Conservation (phyloP, 1,140 invertebrate species). For the roundworm (Caenorhabditis elegans) region DNA sequence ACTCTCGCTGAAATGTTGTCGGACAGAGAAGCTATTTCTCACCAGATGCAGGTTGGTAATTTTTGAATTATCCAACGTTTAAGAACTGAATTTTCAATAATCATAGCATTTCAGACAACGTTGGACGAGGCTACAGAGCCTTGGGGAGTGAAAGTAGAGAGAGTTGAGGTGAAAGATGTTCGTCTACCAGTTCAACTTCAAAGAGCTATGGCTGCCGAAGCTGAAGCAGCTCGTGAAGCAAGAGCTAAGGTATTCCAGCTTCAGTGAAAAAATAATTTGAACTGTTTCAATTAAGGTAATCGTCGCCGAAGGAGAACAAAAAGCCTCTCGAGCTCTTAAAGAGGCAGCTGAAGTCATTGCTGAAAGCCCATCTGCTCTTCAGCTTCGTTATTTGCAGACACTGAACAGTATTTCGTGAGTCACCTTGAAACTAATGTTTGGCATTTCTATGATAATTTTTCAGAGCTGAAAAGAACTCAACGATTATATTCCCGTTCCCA, state of each 20-base stretch:
- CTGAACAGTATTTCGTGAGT: slow-evolving; percentile 70
- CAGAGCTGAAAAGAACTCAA: slow-evolving; percentile 92
- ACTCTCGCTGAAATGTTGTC: slow-evolving; percentile 66
- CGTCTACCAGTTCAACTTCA: slow-evolving; percentile 59
- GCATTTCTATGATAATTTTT: slow-evolving; percentile 33
- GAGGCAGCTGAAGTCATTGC: slow-evolving; percentile 72
- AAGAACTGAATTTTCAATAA: background rate
- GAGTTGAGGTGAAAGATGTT: slow-evolving; percentile 69
- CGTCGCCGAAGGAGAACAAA: slow-evolving; percentile 69
- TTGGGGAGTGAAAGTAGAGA: slow-evolving; percentile 75
- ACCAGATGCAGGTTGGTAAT: slow-evolving; percentile 68
- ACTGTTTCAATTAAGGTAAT: slow-evolving; percentile 63
- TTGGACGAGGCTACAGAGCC: slow-evolving; percentile 87
- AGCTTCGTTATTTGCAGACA: slow-evolving; percentile 73
- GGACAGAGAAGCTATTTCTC: slow-evolving; percentile 69
- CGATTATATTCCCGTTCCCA: slow-evolving; percentile 84
- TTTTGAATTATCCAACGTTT: background rate
- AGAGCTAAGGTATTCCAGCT: slow-evolving; percentile 59
- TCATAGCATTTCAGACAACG: slow-evolving; percentile 53
- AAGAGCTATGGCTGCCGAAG: slow-evolving; percentile 59
- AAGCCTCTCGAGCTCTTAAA: slow-evolving; percentile 68
- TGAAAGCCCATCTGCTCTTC: slow-evolving; percentile 81
- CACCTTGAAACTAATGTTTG: background rate
- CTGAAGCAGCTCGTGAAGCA: slow-evolving; percentile 65
- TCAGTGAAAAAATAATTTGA: background rate